These are phyloP conservation scores for Pachyramphus minor DNA, from an alignment of 2,113 vertebrate species.

Conservation along the genomic window DNA sequence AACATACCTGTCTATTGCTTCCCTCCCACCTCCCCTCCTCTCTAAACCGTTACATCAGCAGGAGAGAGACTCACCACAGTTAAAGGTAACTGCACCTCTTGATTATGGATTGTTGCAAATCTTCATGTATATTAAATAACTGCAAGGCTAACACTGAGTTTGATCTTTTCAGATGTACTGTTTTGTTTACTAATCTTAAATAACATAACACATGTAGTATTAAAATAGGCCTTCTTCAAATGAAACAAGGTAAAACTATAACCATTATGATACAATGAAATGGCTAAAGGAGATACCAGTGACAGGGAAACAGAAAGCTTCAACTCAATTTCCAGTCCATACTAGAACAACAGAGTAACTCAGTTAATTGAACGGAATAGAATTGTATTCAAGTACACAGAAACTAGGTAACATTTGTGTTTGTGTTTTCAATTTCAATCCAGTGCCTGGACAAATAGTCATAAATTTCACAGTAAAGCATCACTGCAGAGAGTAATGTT, in stretches of 20 bases:
- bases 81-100: slow-evolving; percentile 84
- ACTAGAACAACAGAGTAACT: background rate
- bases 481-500: background rate
- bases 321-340: background rate
- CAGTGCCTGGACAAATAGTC: background rate
- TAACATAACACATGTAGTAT: background rate
- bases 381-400: background rate
- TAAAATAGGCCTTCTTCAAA: background rate
- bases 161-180: background rate
- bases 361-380: background rate
- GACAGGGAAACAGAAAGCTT: background rate
- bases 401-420: background rate
- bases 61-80: slow-evolving; percentile 77
- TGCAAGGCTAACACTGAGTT: background rate
- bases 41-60: slow-evolving; percentile 74
- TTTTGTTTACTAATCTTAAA: slow-evolving; percentile 58
- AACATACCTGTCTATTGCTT: slow-evolving; percentile 46
- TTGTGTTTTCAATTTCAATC: background rate
- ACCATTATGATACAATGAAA: background rate
- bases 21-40: slow-evolving; percentile 70
- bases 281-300: background rate
- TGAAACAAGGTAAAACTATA: background rate
- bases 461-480: background rate
- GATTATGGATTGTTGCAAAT: slow-evolving; percentile 52
- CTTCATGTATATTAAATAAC: background rate